Conservation (phyloP, 2,888 invertebrate genomes). For the Ophioninae sp. region DNA sequence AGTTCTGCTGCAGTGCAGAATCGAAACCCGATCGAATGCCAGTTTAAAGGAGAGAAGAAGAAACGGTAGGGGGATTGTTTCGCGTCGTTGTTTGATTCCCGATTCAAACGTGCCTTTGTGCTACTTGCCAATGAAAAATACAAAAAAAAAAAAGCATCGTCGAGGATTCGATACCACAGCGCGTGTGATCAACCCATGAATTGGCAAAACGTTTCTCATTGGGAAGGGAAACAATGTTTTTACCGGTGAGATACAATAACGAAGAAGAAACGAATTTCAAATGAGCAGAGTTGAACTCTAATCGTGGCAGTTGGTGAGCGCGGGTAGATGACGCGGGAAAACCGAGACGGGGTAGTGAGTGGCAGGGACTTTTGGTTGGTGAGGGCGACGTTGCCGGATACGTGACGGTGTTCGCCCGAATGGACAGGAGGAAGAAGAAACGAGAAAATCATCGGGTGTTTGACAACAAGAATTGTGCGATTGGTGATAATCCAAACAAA, state of each 20-base stretch:
- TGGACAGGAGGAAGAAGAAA: background rate
- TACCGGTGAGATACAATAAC: constrained; percentile 9
- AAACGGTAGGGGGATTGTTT: background rate
- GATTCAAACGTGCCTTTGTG: constrained; percentile 10
- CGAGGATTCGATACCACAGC: background rate
- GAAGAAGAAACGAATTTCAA: constrained; percentile 64
- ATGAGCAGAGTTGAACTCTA: constrained; percentile 54
- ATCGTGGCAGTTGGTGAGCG: constrained; percentile 13
- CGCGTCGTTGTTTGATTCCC: background rate
- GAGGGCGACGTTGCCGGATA: constrained; percentile 60
- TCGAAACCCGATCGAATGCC: background rate
- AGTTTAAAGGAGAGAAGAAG: constrained; percentile 15
- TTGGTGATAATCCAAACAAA: too few relatives aligned
- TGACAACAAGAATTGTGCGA: too few relatives aligned
- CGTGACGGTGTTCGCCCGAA: constrained; percentile 2
- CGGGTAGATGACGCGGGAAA: constrained; percentile 1
- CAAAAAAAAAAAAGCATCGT: background rate
- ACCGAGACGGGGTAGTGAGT: constrained; percentile 30
- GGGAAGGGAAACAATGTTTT: constrained; percentile 16
- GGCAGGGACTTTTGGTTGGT: constrained; percentile 33
- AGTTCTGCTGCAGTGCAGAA: background rate
- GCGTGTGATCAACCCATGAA: constrained; percentile 1
- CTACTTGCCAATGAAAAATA: background rate
- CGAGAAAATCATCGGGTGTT: too few relatives aligned
- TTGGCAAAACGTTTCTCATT: constrained; percentile 26